Conservation (phyloP, 2,888 invertebrate species). For the Danaus chrysippus region DNA sequence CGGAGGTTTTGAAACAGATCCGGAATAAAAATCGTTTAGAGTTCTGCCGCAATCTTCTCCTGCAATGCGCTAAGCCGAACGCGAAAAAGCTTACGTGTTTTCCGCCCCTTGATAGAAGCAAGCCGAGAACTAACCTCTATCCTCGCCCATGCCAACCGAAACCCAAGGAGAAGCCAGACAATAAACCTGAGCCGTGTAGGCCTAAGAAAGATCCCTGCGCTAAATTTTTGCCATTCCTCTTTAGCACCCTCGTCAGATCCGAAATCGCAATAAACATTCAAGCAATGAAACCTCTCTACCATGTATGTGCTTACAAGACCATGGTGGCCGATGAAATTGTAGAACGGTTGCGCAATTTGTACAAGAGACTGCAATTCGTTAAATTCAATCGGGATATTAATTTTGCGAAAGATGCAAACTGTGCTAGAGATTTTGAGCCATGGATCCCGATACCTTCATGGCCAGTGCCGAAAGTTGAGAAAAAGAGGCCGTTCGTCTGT, state of each 20-base stretch:
- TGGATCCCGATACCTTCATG: constrained; percentile 66
- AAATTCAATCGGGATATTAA: neutral
- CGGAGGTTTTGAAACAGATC: constrained; percentile 49
- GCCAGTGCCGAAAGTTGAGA: constrained; percentile 43
- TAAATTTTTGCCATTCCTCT: constrained; percentile 19
- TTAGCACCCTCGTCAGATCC: constrained; percentile 11
- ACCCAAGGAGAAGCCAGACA: constrained; percentile 27
- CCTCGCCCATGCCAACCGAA: constrained; percentile 32
- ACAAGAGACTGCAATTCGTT: constrained; percentile 11
- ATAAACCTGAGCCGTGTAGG: constrained; percentile 32
- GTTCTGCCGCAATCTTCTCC: constrained; percentile 29
- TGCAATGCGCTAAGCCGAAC: constrained; percentile 28
- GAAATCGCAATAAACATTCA: constrained; percentile 16
- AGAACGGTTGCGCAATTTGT: constrained; percentile 11
- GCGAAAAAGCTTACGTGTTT: constrained; percentile 30
- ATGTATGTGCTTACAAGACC: neutral
- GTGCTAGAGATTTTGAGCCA: constrained; percentile 50
- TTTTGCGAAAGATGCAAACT: constrained; percentile 22
- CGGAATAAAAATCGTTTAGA: constrained; percentile 43
- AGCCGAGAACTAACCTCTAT: constrained; percentile 19
- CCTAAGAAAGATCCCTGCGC: constrained; percentile 33
- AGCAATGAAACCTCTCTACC: constrained; percentile 6
- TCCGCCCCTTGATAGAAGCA: constrained; percentile 31
- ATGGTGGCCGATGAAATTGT: constrained; percentile 11
- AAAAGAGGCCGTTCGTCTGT: constrained; percentile 39